Evolutionary conservation across 2,113 vertebrate species (phyloP).

Genomic region (Ceyx melanurus): DNA sequence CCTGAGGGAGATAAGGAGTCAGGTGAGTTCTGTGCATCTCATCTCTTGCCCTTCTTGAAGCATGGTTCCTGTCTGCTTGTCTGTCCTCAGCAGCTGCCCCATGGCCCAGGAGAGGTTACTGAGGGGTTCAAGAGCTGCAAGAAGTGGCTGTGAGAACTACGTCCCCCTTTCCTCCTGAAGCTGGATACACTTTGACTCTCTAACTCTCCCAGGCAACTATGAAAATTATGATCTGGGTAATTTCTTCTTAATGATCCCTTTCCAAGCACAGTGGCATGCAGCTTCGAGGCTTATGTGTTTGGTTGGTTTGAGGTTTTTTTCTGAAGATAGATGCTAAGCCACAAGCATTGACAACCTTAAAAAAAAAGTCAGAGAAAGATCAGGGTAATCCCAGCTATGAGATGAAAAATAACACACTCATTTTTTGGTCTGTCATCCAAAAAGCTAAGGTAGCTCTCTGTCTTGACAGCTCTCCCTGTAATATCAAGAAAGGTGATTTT

Average conservation of each 20-base stretch:
- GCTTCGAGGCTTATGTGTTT: background rate
- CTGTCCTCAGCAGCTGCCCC: accelerated
- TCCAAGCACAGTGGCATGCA: background rate
- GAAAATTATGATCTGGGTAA: background rate
- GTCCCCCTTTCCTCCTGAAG: background rate
- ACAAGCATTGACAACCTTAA: background rate
- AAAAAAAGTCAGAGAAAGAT: background rate
- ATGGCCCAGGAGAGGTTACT: background rate
- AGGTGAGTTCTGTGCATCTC: background rate
- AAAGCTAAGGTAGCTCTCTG: background rate
- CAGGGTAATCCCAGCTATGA: background rate
- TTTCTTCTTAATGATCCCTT: background rate
- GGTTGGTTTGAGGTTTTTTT: background rate
- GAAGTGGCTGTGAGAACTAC: background rate
- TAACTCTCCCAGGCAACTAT: background rate
- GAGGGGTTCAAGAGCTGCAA: background rate
- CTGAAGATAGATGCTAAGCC: background rate
- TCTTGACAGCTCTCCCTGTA: background rate
- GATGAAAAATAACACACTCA: background rate
- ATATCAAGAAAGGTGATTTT: accelerated
- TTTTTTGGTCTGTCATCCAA: background rate
- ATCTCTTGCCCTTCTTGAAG: background rate
- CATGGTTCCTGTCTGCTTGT: background rate
- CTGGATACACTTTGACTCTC: background rate
- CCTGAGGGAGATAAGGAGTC: background rate